Base-by-base conservation (phyloP, 1,140 invertebrate genomes). In the Cotesia vestalis region DNA sequence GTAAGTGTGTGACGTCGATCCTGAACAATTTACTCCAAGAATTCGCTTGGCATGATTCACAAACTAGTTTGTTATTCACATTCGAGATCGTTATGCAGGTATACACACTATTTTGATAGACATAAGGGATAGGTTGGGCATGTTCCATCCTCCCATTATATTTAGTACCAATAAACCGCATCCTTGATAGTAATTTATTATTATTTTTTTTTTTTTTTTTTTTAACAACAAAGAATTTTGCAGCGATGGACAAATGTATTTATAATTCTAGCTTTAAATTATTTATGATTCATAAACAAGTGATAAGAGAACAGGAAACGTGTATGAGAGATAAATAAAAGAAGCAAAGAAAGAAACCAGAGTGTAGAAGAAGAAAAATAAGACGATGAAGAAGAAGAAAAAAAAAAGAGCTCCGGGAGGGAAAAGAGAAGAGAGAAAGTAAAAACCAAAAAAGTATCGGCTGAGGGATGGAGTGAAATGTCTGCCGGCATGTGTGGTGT, bases 41-140 rank as follows among this genome's bases (percentile, higher is more conserved):
- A 81, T 80, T 82, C 77, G 40, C 40, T 80, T 81, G 75, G 78
- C 78, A 85, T 86, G 85, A 86, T 85, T 86, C 85, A 86, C 84
- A 81, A 86, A 86, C 85, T 85, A 85, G 84, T 86, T 85, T 79
- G 80, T 46, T 46, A 46, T 46, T 46, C 80, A 79, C 81, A 79
- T 80, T 85, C 82, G 79, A 82, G 82, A 83, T 78, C 78, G 81
- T 76, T 76, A 80, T 76, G 73, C 67, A 67, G 62, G 69, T 35
- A 63, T 63, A 73, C 67, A 63, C 66, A 69, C 60, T 70, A 71
- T 46, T 46, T 46, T 46, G 40, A 46, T 46, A 46, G 40, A 46
- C 40, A 46, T 46, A 46, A 46, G 40, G 40, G 40, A 46, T 46
- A 46, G 40, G 40, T 11, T 11, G 5, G 40, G 40, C 40, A 46